Evolutionary conservation across 1,140 invertebrate genomes (phyloP).

Genomic region (Ips nitidus): DNA sequence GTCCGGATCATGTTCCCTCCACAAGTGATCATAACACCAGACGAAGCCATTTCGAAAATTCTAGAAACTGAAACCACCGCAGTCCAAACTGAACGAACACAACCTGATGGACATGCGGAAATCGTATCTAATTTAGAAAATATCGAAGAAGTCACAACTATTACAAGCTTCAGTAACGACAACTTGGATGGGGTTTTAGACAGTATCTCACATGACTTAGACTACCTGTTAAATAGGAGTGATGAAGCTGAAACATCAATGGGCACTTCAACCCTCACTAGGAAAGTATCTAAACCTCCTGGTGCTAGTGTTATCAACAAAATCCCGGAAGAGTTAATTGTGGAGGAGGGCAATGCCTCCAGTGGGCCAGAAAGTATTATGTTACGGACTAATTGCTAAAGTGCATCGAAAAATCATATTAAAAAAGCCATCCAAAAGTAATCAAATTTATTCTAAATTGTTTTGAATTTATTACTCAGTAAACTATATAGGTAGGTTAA

Average conservation of each 20-base stretch:
- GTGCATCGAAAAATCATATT: too few species aligned
- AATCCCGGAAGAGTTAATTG: constrained; percentile 38
- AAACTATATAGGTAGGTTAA: too few species aligned
- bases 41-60: constrained; percentile 35
- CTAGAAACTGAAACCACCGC: constrained; percentile 26
- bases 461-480: too few species aligned
- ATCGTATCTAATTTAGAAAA: constrained; percentile 22
- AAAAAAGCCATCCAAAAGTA: too few species aligned
- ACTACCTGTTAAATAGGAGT: constrained; percentile 47
- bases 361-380: constrained; percentile 41
- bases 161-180: constrained; percentile 27
- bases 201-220: constrained; percentile 49
- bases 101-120: constrained; percentile 46
- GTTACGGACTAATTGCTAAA: constrained; percentile 43
- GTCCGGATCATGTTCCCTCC: constrained; percentile 31
- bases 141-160: neutral
- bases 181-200: constrained; percentile 48
- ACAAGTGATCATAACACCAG: constrained; percentile 37
- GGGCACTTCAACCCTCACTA: constrained; percentile 17
- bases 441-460: too few species aligned
- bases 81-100: constrained; percentile 34
- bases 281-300: constrained; percentile 40
- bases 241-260: constrained; percentile 24
- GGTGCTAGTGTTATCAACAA: constrained; percentile 39
- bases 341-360: constrained; percentile 7